These are phyloP conservation scores for Squalus acanthias DNA, from an alignment of 2,797 vertebrate species.

Conservation along the genomic window DNA sequence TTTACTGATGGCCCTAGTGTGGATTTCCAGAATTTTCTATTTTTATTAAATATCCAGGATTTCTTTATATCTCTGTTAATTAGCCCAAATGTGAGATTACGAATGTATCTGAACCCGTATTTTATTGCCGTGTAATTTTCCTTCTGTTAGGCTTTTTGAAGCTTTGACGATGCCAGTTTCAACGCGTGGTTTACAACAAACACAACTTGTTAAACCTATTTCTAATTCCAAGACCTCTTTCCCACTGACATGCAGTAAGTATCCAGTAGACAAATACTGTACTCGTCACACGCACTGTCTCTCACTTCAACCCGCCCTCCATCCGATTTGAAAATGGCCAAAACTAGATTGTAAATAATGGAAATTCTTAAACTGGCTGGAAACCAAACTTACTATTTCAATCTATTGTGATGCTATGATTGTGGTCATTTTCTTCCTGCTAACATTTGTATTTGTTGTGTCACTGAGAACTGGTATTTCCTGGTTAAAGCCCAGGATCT, in stretches of 20 bases:
- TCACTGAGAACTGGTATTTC: neutral
- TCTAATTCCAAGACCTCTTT: constrained; percentile 36
- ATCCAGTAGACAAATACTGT: constrained; percentile 16
- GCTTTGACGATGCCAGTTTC: constrained; percentile 52
- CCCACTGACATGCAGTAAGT: constrained; percentile 42
- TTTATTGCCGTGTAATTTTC: neutral
- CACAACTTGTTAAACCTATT: constrained; percentile 37
- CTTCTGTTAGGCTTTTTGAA: neutral
- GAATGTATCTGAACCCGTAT: neutral
- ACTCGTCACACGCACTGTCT: constrained; percentile 29
- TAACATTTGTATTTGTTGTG: neutral
- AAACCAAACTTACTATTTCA: neutral
- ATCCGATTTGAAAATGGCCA: constrained; percentile 40
- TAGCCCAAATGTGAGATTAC: neutral
- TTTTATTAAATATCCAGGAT: neutral
- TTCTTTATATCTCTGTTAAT: neutral
- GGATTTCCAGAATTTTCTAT: neutral
- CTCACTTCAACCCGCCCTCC: constrained; percentile 13
- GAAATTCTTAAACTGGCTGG: neutral
- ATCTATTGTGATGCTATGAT: neutral
- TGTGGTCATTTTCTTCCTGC: neutral
- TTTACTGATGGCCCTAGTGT: neutral
- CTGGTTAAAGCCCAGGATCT: neutral
- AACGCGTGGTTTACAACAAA: constrained; percentile 52
- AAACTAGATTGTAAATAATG: neutral